phyloP scores from a whole-genome alignment of 2,113 vertebrate species.

The Melospiza georgiana region DNA sequence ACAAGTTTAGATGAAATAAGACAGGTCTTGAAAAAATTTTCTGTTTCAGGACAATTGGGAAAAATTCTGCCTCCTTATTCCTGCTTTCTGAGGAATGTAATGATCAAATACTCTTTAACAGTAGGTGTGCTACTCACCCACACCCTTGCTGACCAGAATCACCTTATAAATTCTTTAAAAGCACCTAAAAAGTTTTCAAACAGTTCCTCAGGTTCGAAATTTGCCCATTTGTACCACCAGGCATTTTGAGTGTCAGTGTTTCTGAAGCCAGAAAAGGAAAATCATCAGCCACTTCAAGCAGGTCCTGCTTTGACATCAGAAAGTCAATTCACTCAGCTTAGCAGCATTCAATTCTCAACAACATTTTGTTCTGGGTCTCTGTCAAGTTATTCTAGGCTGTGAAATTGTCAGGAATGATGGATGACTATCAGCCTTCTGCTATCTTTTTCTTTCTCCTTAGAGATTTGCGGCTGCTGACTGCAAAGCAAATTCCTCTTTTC shows the following conservation, averaged over 20 bases:
- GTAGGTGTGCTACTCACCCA: background rate
- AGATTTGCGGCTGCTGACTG: slow-evolving; percentile 88
- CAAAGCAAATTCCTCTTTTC: slow-evolving; percentile 82
- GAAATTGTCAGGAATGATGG: slow-evolving; percentile 95
- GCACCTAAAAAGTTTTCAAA: background rate
- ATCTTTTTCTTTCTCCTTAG: slow-evolving; percentile 86
- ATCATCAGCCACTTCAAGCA: slow-evolving; percentile 68
- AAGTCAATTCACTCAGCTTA: slow-evolving; percentile 88
- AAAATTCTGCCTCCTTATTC: background rate
- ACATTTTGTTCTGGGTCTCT: slow-evolving; percentile 82
- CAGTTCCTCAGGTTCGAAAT: background rate
- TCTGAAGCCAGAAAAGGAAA: slow-evolving; percentile 44
- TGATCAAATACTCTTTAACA: background rate
- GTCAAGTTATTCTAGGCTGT: slow-evolving; percentile 90
- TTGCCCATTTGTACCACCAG: background rate
- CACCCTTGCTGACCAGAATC: background rate
- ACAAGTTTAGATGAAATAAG: background rate
- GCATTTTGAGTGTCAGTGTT: slow-evolving; percentile 4
- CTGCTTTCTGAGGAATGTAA: background rate
- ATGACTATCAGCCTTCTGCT: slow-evolving; percentile 96
- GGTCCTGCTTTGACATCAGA: slow-evolving; percentile 81
- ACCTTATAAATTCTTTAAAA: background rate
- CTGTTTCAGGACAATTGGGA: background rate
- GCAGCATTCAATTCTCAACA: slow-evolving; percentile 80
- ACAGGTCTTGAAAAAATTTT: background rate